Evolutionary conservation across 2,888 invertebrate species (phyloP), one percentile per base, ranked within the genome.

Genomic region (Carterocephalus palaemon): DNA sequence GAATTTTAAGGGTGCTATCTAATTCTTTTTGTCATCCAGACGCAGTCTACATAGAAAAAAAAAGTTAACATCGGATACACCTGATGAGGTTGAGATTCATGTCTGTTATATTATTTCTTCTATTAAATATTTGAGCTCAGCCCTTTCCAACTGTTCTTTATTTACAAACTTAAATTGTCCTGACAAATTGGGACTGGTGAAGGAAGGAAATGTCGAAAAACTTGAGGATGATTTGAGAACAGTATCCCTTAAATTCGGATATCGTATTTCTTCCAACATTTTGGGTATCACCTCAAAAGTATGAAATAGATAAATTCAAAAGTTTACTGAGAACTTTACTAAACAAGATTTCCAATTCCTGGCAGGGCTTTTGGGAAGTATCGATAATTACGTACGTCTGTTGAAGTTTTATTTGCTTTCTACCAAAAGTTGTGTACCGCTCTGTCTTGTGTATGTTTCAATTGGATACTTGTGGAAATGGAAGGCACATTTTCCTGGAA

Each of bases 321-420:
- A 70, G 67, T 71, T 72, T 51, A 56, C 52, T 53, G 60, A 65
- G 67, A 76, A 71, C 59, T 73, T 70, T 55, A 46, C 51, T 59
- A 65, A 70, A 68, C 64, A 73, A 74, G 63, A 69, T 70, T 56
- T 48, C 56, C 56, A 67, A 67, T 62, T 65, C 54, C 47, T 49
- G 46, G 51, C 59, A 67, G 66, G 70, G 66, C 67, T 68, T 62
- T 56, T 56, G 57, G 64, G 62, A 59, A 57, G 66, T 72, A 77
- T 78, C 67, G 64, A 71, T 75, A 77, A 79, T 78, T 77, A 72
- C 68, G 65, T 65, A 65, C 62, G 65, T 53, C 55, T 60, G 52
- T 64, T 55, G 52, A 54, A 57, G 53, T 59, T 58, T 59, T 59
- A 51, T 52, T 55, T 57, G 56, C 57, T 60, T 57, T 60, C 33